These are phyloP conservation scores for fruit fly (Drosophila melanogaster) DNA, from an alignment of 1,140 invertebrate genomes.

Conservation along the genomic window Release_6_plus_ISO1_MT NT_033779.5:5542501-5543000, in stretches of 20 bases:
- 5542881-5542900: slow-evolving; percentile 10
- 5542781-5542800: slow-evolving; percentile 61
- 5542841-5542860: neutral
- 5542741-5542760: slow-evolving; percentile 28
- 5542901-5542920: slow-evolving; percentile 26
- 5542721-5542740: neutral
- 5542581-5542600: slow-evolving; percentile 69
- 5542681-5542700: neutral
- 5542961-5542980: slow-evolving; percentile 72
- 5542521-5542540: neutral
- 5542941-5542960: slow-evolving; percentile 75
- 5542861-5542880: neutral
- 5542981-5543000: slow-evolving; percentile 80
- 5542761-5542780: slow-evolving; percentile 44
- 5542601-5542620: slow-evolving; percentile 39
- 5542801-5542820: slow-evolving; percentile 76
- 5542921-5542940: slow-evolving; percentile 71
- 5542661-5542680: slow-evolving; percentile 33
- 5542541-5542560: slow-evolving; percentile 1
- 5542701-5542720: neutral
- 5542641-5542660: slow-evolving; percentile 30
- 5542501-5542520: neutral
- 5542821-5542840: slow-evolving; percentile 60
- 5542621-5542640: slow-evolving; percentile 44
- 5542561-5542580: slow-evolving; percentile 20